phyloP scores from a whole-genome alignment of 2,113 vertebrate species.

The Edolisoma coerulescens region DNA sequence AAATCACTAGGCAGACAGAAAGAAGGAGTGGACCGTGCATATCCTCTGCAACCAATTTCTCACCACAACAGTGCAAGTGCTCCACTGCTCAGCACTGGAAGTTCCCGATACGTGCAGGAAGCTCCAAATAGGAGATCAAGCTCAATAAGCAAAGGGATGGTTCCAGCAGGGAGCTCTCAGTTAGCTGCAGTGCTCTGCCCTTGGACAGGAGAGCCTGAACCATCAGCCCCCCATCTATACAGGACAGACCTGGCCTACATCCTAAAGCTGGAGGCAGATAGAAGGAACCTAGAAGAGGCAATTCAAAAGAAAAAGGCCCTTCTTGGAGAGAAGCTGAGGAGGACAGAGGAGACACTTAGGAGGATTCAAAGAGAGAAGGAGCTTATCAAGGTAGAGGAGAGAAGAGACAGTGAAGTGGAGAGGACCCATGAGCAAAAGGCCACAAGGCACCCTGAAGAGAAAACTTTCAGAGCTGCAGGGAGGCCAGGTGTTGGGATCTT shows the following conservation, averaged over 20 bases:
- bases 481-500: not conserved
- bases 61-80: conserved; percentile 47
- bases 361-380: conserved; percentile 70
- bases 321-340: conserved; percentile 78
- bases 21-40: conserved; percentile 68
- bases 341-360: conserved; percentile 68
- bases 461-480: not conserved
- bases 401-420: not conserved
- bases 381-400: conserved; percentile 31
- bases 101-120: not conserved
- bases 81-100: not conserved
- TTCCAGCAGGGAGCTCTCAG: not conserved
- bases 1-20: conserved; percentile 16
- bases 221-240: not conserved
- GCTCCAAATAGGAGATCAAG: not conserved
- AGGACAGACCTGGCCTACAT: conserved; percentile 34
- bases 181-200: not conserved
- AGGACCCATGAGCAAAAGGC: not conserved
- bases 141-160: not conserved
- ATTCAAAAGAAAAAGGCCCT: conserved; percentile 76
- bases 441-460: not conserved
- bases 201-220: not conserved
- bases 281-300: conserved; percentile 56
- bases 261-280: conserved; percentile 62
- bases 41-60: conserved; percentile 78